Base-by-base conservation (phyloP, 2,888 invertebrate species). In the Chloroclystis v-ata region DNA sequence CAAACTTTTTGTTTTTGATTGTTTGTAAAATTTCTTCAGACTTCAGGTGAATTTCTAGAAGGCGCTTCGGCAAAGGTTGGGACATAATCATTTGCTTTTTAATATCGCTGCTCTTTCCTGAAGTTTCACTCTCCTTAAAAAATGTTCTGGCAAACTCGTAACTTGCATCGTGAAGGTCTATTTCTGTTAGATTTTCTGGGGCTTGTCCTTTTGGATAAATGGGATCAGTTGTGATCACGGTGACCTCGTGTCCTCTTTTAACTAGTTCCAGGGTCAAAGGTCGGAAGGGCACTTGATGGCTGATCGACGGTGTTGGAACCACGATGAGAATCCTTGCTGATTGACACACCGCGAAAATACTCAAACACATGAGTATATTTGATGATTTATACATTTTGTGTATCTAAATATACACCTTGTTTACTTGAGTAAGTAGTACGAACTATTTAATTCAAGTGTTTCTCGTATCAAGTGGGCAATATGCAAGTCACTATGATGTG, bases 231-330 rank as follows among this genome's bases (percentile, higher is more conserved):
- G 89, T 86, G 0, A 87, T 55, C 0, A 85, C 65, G 0, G 77
- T 69, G 0, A 89, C 57, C 40, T 89, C 70, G 45, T 89, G 89
- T 0, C 88, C 89, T n/a, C 80, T 67, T 35, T 59, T 72, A 0
- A 72, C 71, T n/a, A 89, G 58, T 35, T 81, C 82, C 1, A 72
- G 65, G 7, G 72, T 72, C 2, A 89, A 45, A 1, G 74, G 65
- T 10, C 78, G 66, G 46, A 74, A 85, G 0, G 81, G 75, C 0
- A 82, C 63, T 62, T 88, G 87, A 52, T 89, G 89, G 42, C 87
- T 89, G 28, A 82, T 71, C 0, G 84, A 81, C 0, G 87, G 76
- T 1, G 64, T 59, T 1, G 86, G 74, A 35, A 79, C 66, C 0
- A 85, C 56, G 7, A 47, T 61, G 5, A 69, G 37, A 7, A 69